Evolutionary conservation across 1,140 invertebrate species (phyloP).

Genomic region (Pectinophora gossypiella): DNA sequence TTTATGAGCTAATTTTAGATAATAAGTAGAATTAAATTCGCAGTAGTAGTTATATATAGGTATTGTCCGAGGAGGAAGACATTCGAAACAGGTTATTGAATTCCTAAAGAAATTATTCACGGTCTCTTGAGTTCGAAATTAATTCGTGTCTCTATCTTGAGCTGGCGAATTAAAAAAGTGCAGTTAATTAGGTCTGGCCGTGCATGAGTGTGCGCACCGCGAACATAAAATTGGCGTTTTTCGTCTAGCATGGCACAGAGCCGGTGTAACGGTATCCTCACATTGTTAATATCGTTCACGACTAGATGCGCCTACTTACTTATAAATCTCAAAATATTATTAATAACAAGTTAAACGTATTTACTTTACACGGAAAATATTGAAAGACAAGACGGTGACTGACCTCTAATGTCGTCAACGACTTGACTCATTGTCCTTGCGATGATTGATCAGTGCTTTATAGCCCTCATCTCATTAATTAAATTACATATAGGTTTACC

Average conservation of each 20-base stretch:
- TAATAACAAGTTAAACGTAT: no score
- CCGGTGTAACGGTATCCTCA: conserved; percentile 24
- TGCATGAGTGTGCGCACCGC: conserved; percentile 21
- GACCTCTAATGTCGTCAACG: background rate
- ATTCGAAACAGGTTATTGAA: conserved; percentile 16
- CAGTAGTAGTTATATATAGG: no score
- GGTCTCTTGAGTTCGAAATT: conserved; percentile 39
- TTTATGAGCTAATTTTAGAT: no score
- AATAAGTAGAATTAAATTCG: no score
- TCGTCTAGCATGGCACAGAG: conserved; percentile 21
- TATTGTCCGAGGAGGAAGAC: no score
- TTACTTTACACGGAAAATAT: no score
- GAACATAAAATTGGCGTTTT: conserved; percentile 25
- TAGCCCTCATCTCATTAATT: background rate
- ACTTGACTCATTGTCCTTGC: background rate
- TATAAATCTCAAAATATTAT: no score
- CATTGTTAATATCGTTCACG: background rate
- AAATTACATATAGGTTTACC: no score
- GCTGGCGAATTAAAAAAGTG: conserved; percentile 27
- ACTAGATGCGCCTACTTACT: no score
- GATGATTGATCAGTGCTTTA: background rate
- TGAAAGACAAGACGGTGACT: no score
- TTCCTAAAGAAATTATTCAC: conserved; percentile 27
- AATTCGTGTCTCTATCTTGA: conserved; percentile 36
- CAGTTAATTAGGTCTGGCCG: conserved; percentile 37